phyloP scores from a whole-genome alignment of 2,888 invertebrate species.

The Yponomeuta sedellus region DNA sequence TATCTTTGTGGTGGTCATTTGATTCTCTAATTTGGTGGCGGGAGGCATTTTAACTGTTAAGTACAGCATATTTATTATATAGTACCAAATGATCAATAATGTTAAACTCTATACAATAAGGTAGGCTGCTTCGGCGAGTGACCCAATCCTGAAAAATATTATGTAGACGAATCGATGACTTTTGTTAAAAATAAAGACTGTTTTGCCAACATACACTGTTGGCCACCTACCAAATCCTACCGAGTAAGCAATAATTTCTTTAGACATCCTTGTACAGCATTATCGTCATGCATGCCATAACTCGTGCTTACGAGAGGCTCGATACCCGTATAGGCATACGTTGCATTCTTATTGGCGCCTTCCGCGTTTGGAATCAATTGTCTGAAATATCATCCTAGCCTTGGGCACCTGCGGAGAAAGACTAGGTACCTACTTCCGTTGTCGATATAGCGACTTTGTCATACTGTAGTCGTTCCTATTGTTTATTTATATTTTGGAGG shows the following conservation, averaged over 20 bases:
- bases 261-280: conserved; percentile 1
- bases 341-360: background rate
- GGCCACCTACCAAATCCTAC: background rate
- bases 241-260: background rate
- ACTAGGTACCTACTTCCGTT: background rate
- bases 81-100: too few relatives aligned
- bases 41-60: too few relatives aligned
- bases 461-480: background rate
- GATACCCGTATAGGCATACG: background rate
- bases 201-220: too few relatives aligned
- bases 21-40: too few relatives aligned
- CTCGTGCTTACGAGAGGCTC: conserved; percentile 2
- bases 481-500: background rate
- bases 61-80: too few relatives aligned
- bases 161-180: too few relatives aligned
- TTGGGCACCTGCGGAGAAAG: background rate
- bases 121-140: too few relatives aligned
- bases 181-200: too few relatives aligned
- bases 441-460: background rate
- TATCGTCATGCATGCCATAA: conserved; percentile 3
- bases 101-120: too few relatives aligned
- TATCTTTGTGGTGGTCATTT: too few relatives aligned
- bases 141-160: too few relatives aligned
- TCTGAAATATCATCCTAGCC: background rate
- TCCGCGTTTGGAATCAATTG: conserved; percentile 2